Base-by-base conservation (phyloP, 1,140 invertebrate species). In the Antheraea pernyi region DNA sequence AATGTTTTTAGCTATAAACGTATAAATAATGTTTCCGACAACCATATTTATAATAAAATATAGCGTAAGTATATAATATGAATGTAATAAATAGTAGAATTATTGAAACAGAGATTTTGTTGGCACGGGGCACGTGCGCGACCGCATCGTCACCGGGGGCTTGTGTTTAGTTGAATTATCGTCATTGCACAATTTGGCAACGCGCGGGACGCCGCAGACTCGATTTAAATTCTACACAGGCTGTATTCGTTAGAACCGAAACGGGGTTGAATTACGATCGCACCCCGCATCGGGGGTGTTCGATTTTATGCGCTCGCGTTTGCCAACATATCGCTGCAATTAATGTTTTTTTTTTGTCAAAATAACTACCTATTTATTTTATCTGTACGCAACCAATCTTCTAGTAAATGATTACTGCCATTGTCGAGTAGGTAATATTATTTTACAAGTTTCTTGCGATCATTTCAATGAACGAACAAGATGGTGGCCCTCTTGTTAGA, bases 151-250 rank as follows among this genome's bases (percentile, higher is more conserved):
- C 46, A 53, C 39, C 59, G 9, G 65, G 63, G 30, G 59, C 48
- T 22, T 53, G 46, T 71, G 65, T 70, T 68, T 65, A 69, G 70
- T 66, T 72, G 42, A 71, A 72, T 68, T 75, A 75, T 75, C 68
- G 65, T 75, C 69, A 75, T 70, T 67, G 74, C 58, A 65, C 74
- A 71, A 75, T 75, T 75, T 75, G 74, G 74, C 74, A 69, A 65
- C 61, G 65, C 19, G 22, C 22, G 22, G 60, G 18, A 42, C 39
- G 58, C 62, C 46, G 46, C 46, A 53, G 46, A 11, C 67, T 53
- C 53, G 70, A 67, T 75, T 73, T 75, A 75, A 75, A 72, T 75
- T 72, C 69, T 62, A 65, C 69, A 59, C 64, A 71, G 59, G 59
- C 69, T 48, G 46, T 46, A 75, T 72, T 69, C 73, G 69, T 75